A percentile compares a stretch with the other conserved stretches of the same genome.
These are phyloP conservation scores for Sinocyclocheilus maitianheensis DNA, from an alignment of 2,113 vertebrate genomes.

Conservation along the genomic window DNA sequence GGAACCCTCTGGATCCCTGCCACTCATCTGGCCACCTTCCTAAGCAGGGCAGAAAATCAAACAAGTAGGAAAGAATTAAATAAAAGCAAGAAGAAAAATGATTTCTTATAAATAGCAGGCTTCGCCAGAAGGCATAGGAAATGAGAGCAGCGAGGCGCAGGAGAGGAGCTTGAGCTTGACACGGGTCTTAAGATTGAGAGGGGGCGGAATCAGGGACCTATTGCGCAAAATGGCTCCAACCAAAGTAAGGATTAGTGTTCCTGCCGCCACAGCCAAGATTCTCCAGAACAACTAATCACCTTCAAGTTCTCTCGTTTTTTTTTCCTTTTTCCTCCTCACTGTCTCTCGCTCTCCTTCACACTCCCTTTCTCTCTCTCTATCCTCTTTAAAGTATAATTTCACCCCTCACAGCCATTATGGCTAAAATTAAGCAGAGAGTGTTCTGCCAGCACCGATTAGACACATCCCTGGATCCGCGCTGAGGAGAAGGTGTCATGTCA, in stretches of 20 bases:
- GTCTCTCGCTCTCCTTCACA: constrained; percentile 37
- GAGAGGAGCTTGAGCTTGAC: constrained; percentile 82
- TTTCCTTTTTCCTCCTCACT: constrained; percentile 37
- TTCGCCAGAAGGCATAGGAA: constrained; percentile 84
- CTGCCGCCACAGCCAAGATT: constrained; percentile 78
- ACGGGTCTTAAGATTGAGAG: constrained; percentile 84
- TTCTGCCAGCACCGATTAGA: constrained; percentile 75
- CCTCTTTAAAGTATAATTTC: constrained; percentile 75
- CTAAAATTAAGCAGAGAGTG: constrained; percentile 75
- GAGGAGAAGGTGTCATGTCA: constrained; percentile 54
- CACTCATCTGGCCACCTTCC: constrained; percentile 82
- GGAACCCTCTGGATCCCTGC: constrained; percentile 75
- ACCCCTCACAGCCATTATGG: constrained; percentile 69
- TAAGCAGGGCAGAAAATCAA: constrained; percentile 83
- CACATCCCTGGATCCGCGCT: constrained; percentile 45
- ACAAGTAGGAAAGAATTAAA: constrained; percentile 80
- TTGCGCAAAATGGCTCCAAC: constrained; percentile 81
- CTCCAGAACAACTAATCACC: constrained; percentile 81
- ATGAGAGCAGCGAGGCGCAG: constrained; percentile 79
- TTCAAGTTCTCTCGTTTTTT: constrained; percentile 62
- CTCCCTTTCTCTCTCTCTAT: constrained; percentile 51
- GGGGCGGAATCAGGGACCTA: constrained; percentile 80
- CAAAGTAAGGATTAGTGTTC: constrained; percentile 84
- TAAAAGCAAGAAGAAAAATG: constrained; percentile 75
- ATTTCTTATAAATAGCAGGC: constrained; percentile 84